These are phyloP conservation scores for Argynnis bischoffii DNA, from an alignment of 2,888 invertebrate genomes.

Conservation along the genomic window DNA sequence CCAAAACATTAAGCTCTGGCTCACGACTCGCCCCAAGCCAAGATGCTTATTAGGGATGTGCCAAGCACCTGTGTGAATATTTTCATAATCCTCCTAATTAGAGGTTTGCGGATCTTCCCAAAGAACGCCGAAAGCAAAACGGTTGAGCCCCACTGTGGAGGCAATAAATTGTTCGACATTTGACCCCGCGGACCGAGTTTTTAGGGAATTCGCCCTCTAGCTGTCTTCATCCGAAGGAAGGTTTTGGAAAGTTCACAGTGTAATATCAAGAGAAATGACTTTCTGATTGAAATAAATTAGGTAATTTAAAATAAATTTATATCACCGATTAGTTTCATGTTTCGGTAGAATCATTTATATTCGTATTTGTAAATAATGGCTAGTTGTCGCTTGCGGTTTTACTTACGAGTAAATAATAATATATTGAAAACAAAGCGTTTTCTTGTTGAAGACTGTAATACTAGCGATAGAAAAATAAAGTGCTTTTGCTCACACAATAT, in stretches of 20 bases:
- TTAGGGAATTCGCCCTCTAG: constrained; percentile 76
- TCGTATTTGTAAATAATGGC: not conserved
- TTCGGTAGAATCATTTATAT: not conserved
- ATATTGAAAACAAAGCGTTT: too few relatives aligned
- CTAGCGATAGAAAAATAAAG: too few relatives aligned
- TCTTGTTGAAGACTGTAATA: too few relatives aligned
- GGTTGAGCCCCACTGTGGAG: constrained; percentile 75
- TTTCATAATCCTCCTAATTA: constrained; percentile 81
- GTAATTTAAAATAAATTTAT: constrained; percentile 10
- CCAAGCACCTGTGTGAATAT: constrained; percentile 81
- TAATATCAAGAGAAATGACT: constrained; percentile 40
- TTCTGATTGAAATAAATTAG: constrained; percentile 27
- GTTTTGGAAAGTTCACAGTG: constrained; percentile 59
- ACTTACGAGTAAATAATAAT: not conserved
- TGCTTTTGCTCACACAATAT: too few relatives aligned
- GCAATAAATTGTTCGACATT: constrained; percentile 82
- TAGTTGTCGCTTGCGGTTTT: not conserved
- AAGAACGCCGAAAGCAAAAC: constrained; percentile 70
- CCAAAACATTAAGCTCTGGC: constrained; percentile 70
- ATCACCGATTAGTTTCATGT: constrained; percentile 10
- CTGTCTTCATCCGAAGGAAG: constrained; percentile 56
- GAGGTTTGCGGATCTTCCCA: constrained; percentile 80
- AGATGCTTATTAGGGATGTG: constrained; percentile 77
- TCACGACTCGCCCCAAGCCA: constrained; percentile 77
- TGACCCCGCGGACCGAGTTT: constrained; percentile 71